phyloP scores from a whole-genome alignment of 2,888 invertebrate genomes.

The Aproaerema taeniolella region DNA sequence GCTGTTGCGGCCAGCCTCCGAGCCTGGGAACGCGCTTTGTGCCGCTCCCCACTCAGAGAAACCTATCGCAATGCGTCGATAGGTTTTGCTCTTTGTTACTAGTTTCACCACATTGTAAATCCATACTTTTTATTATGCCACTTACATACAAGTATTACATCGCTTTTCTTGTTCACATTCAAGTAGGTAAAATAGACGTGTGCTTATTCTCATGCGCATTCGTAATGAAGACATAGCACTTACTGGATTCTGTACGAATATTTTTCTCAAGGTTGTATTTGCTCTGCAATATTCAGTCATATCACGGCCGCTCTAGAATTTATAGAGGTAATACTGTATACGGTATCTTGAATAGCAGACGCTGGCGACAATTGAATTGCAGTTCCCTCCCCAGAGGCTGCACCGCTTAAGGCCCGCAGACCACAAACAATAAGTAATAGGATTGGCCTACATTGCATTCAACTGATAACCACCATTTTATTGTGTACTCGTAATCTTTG shows the following conservation, averaged over 20 bases:
- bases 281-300: conserved; percentile 8
- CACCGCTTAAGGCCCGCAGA: background rate
- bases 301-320: conserved; percentile 10
- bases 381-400: conserved; percentile 4
- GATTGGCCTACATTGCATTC: conserved; percentile 4
- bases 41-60: conserved; percentile 33
- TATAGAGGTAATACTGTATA: conserved; percentile 4
- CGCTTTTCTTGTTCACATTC: background rate
- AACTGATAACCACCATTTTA: conserved; percentile 16
- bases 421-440: conserved; percentile 3
- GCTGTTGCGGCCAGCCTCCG: conserved; percentile 29
- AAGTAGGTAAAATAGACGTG: background rate
- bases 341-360: conserved; percentile 1
- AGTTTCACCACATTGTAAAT: conserved; percentile 41
- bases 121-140: conserved; percentile 23
- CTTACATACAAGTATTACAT: conserved; percentile 16
- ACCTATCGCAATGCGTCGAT: conserved; percentile 44
- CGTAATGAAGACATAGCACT: conserved; percentile 34
- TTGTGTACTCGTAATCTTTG: background rate
- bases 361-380: conserved; percentile 2
- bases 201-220: conserved; percentile 27
- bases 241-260: conserved; percentile 8
- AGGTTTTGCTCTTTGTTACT: conserved; percentile 46
- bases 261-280: no score
- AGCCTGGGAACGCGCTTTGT: conserved; percentile 49